Conservation (phyloP, 1,140 invertebrate species). For the Drosophila parvula region DNA sequence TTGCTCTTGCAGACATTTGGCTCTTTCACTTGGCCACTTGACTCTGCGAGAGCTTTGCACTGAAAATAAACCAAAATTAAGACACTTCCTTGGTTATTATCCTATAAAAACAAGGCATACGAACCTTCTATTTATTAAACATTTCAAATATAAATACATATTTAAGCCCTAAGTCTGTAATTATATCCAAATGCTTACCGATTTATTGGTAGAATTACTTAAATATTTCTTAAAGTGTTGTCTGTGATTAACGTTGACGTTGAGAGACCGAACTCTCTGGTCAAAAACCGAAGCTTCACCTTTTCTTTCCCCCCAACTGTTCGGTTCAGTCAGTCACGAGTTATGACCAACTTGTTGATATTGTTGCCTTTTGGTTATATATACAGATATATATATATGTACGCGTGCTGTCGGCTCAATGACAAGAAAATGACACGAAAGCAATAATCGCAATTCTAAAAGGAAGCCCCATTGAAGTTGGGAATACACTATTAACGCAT, state of each 20-base stretch:
- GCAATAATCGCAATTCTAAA: constrained; percentile 39
- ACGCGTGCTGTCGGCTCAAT: constrained; percentile 57
- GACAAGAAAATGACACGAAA: constrained; percentile 41
- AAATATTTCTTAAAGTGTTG: constrained; percentile 6
- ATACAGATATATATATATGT: constrained; percentile 3
- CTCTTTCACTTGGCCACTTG: constrained; percentile 46
- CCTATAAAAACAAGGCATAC: too few relatives aligned
- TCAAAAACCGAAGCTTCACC: constrained; percentile 15
- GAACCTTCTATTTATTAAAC: too few relatives aligned
- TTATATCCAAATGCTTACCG: too few relatives aligned
- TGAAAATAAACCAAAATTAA: not conserved
- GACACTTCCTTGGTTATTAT: too few relatives aligned
- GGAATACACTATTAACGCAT: constrained; percentile 15
- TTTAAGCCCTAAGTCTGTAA: too few relatives aligned
- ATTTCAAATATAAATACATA: too few relatives aligned
- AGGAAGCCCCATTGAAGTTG: not conserved
- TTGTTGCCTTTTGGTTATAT: constrained; percentile 13
- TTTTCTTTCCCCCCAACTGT: constrained; percentile 34
- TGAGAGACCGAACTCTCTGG: constrained; percentile 47
- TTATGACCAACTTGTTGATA: constrained; percentile 54
- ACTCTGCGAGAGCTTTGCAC: constrained; percentile 6
- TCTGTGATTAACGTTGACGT: constrained; percentile 70
- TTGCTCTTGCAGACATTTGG: constrained; percentile 33
- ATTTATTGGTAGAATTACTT: too few relatives aligned
- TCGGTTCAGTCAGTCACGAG: constrained; percentile 53